Evolutionary conservation across 2,797 vertebrate genomes (phyloP), one percentile per base, ranked within the genome.

Genomic region (Clarias pachynema): DNA sequence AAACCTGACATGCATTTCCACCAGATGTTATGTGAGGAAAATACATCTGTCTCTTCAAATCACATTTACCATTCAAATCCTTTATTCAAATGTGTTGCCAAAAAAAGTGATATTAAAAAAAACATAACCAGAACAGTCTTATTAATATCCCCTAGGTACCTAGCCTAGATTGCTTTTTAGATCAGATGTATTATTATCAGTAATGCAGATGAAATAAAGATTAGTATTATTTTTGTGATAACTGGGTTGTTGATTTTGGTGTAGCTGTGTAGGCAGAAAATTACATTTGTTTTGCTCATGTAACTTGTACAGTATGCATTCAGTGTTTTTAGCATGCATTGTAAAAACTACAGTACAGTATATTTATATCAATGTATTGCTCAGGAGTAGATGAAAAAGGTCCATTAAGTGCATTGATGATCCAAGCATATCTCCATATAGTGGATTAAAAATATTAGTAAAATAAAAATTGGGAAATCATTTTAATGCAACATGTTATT

Each of bases 1-100:
- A 79, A 60, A 60, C 37, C 57, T 40, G 75, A 40, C 14, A 79
- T 79, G 57, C 34, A 79, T 79, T 63, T 79, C 31, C 4, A 3
- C 34, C 34, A 79, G 34, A 62, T 60, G 10, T 37, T 62, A 15
- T 24, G 60, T 34, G 4, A 60, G 31, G 10, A 22, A 31, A 78
- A 59, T 60, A 14, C 20, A 18, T 74, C 15, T 74, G 44, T 74
- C 14, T 53, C 24, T 26, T 73, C 4, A 53, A 16, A 29, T 74
- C n/a, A 74, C 24, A 26, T n/a, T 29, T 53, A 15, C 20, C 14
- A 29, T 56, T 56, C 1, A 53, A 18, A 53, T 9, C n/a, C 14
- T 53, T 24, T 3, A 53, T 53, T n/a, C n/a, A n/a, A 74, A 56
- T 29, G 56, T 26, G 29, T 74, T 56, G 56, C 15, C 29, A 8